phyloP scores from a whole-genome alignment of 2,888 invertebrate species.

The Pelosia muscerda region DNA sequence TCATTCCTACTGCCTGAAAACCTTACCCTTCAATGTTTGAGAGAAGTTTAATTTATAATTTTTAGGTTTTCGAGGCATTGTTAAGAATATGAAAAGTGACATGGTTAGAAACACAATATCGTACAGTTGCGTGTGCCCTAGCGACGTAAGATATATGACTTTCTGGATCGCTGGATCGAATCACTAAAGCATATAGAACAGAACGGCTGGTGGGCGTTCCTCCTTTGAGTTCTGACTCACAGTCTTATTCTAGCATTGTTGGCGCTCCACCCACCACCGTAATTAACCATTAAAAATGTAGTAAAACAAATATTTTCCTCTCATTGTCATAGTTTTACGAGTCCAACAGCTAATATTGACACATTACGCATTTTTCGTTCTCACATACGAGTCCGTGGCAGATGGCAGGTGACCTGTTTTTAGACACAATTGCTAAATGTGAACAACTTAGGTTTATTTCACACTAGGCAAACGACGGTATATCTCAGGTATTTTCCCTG shows the following conservation, averaged over 20 bases:
- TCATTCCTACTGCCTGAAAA: too few relatives aligned
- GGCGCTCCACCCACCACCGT: neutral
- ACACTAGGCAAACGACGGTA: neutral
- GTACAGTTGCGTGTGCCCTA: neutral
- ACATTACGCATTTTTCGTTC: neutral
- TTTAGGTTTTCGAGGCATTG: neutral
- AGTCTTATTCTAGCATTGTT: neutral
- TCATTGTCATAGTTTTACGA: neutral
- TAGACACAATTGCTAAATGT: neutral
- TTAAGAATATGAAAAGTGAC: neutral
- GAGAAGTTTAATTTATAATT: too few relatives aligned
- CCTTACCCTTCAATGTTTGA: too few relatives aligned
- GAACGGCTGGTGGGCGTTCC: neutral
- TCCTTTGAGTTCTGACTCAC: neutral
- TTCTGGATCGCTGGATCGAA: neutral
- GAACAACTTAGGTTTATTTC: neutral
- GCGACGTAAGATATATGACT: neutral
- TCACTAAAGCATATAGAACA: neutral
- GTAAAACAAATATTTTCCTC: neutral
- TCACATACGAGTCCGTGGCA: neutral
- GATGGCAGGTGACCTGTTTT: slow-evolving; percentile 12
- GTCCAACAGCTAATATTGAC: neutral
- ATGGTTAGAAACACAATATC: neutral
- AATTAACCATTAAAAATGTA: slow-evolving; percentile 1
- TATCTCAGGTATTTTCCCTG: neutral